Base-by-base conservation (phyloP, 1,140 invertebrate species). In the Cotesia vestalis region DNA sequence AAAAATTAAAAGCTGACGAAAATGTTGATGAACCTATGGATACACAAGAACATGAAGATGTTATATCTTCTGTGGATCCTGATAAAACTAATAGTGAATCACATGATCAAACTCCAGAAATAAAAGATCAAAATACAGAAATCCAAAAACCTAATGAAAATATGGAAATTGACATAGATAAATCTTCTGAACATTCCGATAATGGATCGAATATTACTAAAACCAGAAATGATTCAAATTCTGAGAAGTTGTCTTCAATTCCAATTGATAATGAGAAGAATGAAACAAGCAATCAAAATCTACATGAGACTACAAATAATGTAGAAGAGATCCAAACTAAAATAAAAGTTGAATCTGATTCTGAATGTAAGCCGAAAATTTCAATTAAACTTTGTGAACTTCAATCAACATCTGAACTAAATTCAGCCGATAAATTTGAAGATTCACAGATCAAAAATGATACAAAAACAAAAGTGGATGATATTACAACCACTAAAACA, bases 1-100 rank as follows among this genome's bases (percentile, higher is more conserved):
- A 69, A 38, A 77, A 79, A 72, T 73, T 75, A 66, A 53, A 66
- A 8, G 70, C 72, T 4, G 80, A 83, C 63, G 78, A 79, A 51
- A 76, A 81, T 62, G 34, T 35, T 12, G 62, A 75, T 3, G 9
- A 20, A 60, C 1, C 9, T 9, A 27, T 12, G 0, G 20, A 34
- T 27, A 27, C 27, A 35, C 36, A 60, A 60, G 59, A 60, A 60
- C 3, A 14, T 3, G 14, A 12, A 14, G 66, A 68, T 14, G 12
- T 36, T 34, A 36, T 6, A 11, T 34, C 51, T 57, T 0, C 53
- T 9, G 66, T 5, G 55, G 78, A 66, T 46, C 5, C 5, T 55
- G 80, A 79, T 63, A 53, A 55, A 34, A 61, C 73, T 62, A 72
- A 77, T 51, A 76, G 78, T 35, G 76, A 77, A 46, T 27, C 27